phyloP scores from a whole-genome alignment of 2,888 invertebrate species.

The Drosophila algonquin region DNA sequence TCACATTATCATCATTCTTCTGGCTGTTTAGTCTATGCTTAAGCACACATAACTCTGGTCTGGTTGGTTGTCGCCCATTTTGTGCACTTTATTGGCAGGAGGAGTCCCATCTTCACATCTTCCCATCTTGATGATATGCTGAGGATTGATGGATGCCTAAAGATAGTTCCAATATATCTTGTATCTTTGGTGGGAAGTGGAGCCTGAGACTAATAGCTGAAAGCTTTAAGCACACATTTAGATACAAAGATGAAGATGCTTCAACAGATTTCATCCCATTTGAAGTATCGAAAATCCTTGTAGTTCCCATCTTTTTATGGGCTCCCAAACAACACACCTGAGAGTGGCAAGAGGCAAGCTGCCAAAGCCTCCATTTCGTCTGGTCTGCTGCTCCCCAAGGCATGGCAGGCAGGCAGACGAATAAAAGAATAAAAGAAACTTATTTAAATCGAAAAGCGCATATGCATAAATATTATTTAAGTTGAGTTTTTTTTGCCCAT shows the following conservation, averaged over 20 bases:
- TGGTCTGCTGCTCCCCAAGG: conserved; percentile 6
- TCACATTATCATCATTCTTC: conserved; percentile 68
- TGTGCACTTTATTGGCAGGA: conserved; percentile 73
- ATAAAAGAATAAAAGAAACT: conserved; percentile 46
- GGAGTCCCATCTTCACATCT: conserved; percentile 50
- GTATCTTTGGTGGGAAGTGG: background rate
- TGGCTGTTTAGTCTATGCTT: conserved; percentile 51
- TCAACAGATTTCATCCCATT: no score
- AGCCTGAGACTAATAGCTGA: background rate
- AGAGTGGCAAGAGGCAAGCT: background rate
- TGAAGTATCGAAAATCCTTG: no score
- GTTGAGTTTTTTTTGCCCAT: conserved; percentile 65
- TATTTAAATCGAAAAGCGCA: conserved; percentile 74
- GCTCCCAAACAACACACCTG: background rate
- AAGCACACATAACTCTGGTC: background rate
- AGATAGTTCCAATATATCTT: conserved; percentile 22
- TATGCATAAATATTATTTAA: conserved; percentile 79
- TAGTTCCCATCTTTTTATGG: no score
- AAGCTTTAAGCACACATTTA: no score
- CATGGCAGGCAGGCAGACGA: conserved; percentile 6
- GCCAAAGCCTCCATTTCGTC: background rate
- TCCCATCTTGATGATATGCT: background rate
- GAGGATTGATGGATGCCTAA: background rate
- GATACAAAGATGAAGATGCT: no score
- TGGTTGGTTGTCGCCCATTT: conserved; percentile 51